phyloP scores from a whole-genome alignment of 2,888 invertebrate species.

The Tinea semifulvella region DNA sequence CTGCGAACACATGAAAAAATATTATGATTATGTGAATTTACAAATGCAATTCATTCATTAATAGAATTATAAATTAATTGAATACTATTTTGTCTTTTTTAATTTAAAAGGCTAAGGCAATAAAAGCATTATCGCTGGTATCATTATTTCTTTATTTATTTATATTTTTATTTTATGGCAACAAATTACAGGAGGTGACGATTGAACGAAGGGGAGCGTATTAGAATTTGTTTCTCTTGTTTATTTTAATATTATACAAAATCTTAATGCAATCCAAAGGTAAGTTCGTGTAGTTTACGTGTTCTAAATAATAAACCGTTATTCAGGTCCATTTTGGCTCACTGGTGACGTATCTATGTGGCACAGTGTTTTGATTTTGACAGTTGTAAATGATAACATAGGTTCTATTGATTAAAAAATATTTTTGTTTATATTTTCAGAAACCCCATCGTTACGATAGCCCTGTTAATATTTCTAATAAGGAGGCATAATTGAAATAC shows the following conservation, averaged over 20 bases:
- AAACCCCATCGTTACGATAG: slow-evolving; percentile 20
- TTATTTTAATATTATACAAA: slow-evolving; percentile 7
- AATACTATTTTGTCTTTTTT: too few relatives aligned
- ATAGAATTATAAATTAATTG: too few relatives aligned
- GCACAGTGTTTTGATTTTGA: slow-evolving; percentile 55
- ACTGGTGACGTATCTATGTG: slow-evolving; percentile 7
- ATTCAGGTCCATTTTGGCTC: background rate
- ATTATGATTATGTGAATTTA: too few relatives aligned
- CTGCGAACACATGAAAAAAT: too few relatives aligned
- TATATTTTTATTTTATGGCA: slow-evolving; percentile 11
- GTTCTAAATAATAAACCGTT: background rate
- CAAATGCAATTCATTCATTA: too few relatives aligned
- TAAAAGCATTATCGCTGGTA: too few relatives aligned
- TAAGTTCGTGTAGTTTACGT: background rate
- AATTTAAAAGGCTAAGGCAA: too few relatives aligned
- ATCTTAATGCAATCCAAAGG: slow-evolving; percentile 2
- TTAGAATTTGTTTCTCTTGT: slow-evolving; percentile 5
- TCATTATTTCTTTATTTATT: too few relatives aligned
- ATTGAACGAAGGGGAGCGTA: background rate
- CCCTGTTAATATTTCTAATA: slow-evolving; percentile 4
- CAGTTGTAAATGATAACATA: slow-evolving; percentile 45
- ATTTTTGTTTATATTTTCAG: slow-evolving; percentile 60
- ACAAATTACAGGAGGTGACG: slow-evolving; percentile 11
- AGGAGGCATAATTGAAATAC: slow-evolving; percentile 16
- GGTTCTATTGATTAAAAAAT: slow-evolving; percentile 19